Conservation (phyloP, 92 coral and sea anemone species). For the Actinernus sp. region DNA sequence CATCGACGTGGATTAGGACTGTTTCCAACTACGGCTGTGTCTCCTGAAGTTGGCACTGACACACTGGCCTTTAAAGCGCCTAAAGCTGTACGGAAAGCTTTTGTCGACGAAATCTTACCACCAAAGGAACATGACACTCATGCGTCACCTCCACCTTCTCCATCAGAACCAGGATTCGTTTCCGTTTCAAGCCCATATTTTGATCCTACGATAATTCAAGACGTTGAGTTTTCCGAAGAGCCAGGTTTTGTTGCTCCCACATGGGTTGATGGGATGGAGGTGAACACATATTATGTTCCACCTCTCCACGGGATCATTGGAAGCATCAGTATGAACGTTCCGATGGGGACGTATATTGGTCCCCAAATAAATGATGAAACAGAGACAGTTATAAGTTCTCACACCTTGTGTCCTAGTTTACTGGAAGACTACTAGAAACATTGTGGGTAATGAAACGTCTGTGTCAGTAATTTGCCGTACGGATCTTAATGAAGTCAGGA, state of each 20-base stretch:
- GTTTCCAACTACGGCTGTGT: constrained; percentile 12
- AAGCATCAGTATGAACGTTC: constrained; percentile 48
- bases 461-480: too few relatives aligned
- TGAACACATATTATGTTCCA: background rate
- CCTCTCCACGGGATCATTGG: constrained; percentile 56
- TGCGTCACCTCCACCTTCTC: background rate
- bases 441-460: too few relatives aligned
- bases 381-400: too few relatives aligned
- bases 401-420: too few relatives aligned
- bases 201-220: too few relatives aligned
- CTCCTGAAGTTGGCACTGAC: constrained; percentile 4
- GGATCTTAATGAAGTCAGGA: too few relatives aligned
- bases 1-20: constrained; percentile 22
- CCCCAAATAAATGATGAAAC: too few relatives aligned
- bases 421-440: too few relatives aligned
- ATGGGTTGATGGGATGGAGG: background rate
- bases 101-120: background rate
- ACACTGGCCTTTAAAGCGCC: too few relatives aligned
- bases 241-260: too few relatives aligned
- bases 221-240: too few relatives aligned
- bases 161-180: background rate
- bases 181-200: too few relatives aligned
- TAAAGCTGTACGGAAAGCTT: background rate
- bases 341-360: constrained; percentile 48
- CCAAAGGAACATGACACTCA: background rate